Evolutionary conservation across 2,113 vertebrate genomes (phyloP).

Genomic region (Macaca nemestrina): DNA sequence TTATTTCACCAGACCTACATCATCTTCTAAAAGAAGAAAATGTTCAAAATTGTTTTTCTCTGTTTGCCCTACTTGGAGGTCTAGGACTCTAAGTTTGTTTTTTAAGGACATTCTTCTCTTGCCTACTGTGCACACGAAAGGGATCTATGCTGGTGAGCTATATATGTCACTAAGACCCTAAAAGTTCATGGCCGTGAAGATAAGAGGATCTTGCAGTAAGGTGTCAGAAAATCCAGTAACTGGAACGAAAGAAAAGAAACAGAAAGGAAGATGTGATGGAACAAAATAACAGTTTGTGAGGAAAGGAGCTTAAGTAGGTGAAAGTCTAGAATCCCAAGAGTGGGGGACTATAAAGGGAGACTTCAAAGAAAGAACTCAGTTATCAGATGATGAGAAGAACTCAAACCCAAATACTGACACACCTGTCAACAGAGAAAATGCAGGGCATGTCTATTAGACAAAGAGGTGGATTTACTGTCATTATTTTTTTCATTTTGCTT

Average conservation of each 20-base stretch:
- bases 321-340: slow-evolving; percentile 35
- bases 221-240: slow-evolving; percentile 67
- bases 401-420: neutral
- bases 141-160: neutral
- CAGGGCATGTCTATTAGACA: neutral
- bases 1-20: slow-evolving; percentile 69
- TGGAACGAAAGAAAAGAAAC: slow-evolving; percentile 58
- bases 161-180: slow-evolving; percentile 47
- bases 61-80: slow-evolving; percentile 4
- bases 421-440: slow-evolving; percentile 24
- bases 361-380: slow-evolving; percentile 56
- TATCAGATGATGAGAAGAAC: slow-evolving; percentile 4
- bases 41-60: neutral
- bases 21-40: slow-evolving; percentile 47
- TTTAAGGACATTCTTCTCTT: slow-evolving; percentile 15
- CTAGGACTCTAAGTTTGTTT: neutral
- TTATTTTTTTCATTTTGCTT: slow-evolving; percentile 36
- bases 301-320: slow-evolving; percentile 60
- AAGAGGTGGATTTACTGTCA: neutral
- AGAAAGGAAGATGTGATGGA: slow-evolving; percentile 40
- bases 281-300: slow-evolving; percentile 64
- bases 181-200: slow-evolving; percentile 49
- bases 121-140: slow-evolving; percentile 18
- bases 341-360: neutral
- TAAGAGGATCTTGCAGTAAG: slow-evolving; percentile 61